Base-by-base conservation (phyloP, 2,888 invertebrate genomes). In the Boloria selene region DNA sequence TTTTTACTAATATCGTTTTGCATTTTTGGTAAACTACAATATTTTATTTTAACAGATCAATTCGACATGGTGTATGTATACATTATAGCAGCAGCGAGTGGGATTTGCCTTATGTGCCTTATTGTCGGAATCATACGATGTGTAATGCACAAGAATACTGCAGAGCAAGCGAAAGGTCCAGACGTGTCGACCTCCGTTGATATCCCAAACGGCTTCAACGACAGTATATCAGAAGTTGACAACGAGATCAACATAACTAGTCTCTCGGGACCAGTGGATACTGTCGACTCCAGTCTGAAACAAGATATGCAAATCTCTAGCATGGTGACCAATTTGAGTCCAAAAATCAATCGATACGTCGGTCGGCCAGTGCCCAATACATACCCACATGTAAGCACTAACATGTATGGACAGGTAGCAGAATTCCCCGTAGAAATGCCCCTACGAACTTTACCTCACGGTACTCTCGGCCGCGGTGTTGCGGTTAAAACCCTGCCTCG, bases 211-310 rank as follows among this genome's bases (percentile, higher is more conserved):
- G 96, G 96, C 66, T 97, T 97, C 87, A 95, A 95, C 75, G 97
- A 97, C 88, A 96, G 97, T 85, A 96, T 97, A 87, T 97, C 96
- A 75, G 97, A 97, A 88, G 93, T 96, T 51, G 96, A 96, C 84
- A 96, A 95, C 54, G 96, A 96, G 77, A 96, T 96, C 67, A 96
- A 95, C 81, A 93, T 96, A 72, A 95, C 95, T 58, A 95, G 95
- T 44, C 80, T 92, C 42, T 94, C 95, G 3, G 93, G 94, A 18
- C 95, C 95, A 7, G 93, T 94, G 6, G 94, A 94, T 69, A 82
- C 88, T 1, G 89, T 90, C 18, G 89, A 92, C 72, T 87, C 90
- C 0, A 83, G 85, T 62, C 73, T 90, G 44, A 92, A 91, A 71
- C 85, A 88, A 71, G 92, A 92, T 70, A 88, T 92, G 77, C 91